These are phyloP conservation scores for Aphidius ervi DNA, from an alignment of 1,140 invertebrate species.

Conservation along the genomic window DNA sequence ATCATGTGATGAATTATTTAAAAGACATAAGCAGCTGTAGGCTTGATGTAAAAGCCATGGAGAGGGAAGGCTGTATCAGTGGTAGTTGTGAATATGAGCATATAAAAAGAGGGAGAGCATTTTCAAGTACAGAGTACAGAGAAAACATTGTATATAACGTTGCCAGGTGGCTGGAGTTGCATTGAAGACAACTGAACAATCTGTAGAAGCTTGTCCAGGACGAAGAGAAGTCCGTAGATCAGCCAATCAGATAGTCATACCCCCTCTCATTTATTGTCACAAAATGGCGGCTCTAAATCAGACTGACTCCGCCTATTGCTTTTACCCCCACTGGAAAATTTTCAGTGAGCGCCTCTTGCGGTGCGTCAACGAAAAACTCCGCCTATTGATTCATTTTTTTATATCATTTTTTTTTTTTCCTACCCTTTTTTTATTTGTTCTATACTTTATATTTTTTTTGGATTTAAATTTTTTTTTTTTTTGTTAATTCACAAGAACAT, in stretches of 20 bases:
- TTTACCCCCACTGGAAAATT: conserved; percentile 19
- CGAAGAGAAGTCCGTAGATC: conserved; percentile 51
- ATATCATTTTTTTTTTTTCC: conserved; percentile 44
- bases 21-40: too few relatives aligned
- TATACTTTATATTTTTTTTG: conserved; percentile 1
- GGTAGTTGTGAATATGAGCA: neutral
- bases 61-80: neutral
- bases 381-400: conserved; percentile 54
- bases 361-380: conserved; percentile 50
- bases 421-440: conserved; percentile 13
- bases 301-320: conserved; percentile 49
- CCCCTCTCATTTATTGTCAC: conserved; percentile 51
- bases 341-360: conserved; percentile 35
- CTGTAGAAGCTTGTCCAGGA: conserved; percentile 53
- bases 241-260: conserved; percentile 54
- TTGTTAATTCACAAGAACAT: conserved; percentile 3
- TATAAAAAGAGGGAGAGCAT: neutral
- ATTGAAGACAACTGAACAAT: conserved; percentile 52
- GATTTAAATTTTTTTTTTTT: neutral
- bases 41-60: too few relatives aligned
- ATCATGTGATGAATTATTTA: too few relatives aligned
- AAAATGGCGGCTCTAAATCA: conserved; percentile 56
- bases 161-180: conserved; percentile 40
- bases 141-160: neutral
- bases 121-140: conserved; percentile 25